Evolutionary conservation across 2,888 invertebrate species (phyloP).

Genomic region (Cerastis leucographa): DNA sequence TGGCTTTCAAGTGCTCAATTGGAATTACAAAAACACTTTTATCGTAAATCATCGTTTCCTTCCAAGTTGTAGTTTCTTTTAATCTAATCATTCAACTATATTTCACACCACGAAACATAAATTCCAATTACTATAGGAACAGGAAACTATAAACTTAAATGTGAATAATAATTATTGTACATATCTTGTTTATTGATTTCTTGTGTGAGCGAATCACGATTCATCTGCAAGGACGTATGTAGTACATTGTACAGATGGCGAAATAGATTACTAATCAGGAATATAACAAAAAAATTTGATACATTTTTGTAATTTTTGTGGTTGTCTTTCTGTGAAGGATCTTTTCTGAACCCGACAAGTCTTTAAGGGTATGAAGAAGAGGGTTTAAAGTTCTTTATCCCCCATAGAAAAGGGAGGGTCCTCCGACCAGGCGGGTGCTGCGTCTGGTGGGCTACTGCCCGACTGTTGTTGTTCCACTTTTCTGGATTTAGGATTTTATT

Average conservation of each 20-base stretch:
- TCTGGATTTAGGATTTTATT: too few relatives aligned
- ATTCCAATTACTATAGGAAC: conserved; percentile 7
- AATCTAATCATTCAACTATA: not conserved
- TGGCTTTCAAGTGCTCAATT: not conserved
- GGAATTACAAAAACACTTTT: not conserved
- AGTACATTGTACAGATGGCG: conserved; percentile 14
- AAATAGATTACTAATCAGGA: too few relatives aligned
- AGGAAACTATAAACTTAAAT: conserved; percentile 37
- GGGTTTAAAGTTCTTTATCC: too few relatives aligned
- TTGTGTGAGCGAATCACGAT: conserved; percentile 35
- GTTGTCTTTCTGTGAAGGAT: not conserved
- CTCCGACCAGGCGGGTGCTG: too few relatives aligned
- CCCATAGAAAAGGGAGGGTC: too few relatives aligned
- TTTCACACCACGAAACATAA: not conserved
- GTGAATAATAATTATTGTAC: conserved; percentile 27
- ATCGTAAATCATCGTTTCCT: not conserved
- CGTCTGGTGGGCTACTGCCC: too few relatives aligned
- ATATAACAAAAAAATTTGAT: too few relatives aligned
- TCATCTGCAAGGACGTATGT: conserved; percentile 39
- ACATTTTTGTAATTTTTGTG: too few relatives aligned
- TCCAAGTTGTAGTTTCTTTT: not conserved
- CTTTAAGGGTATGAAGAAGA: too few relatives aligned
- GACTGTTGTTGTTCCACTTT: too few relatives aligned
- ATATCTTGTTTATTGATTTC: conserved; percentile 48
- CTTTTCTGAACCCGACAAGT: too few relatives aligned